Evolutionary conservation across 2,888 invertebrate genomes (phyloP), one percentile per base, ranked within the genome.

Genomic region (Hirtodrosophila trivittata): DNA sequence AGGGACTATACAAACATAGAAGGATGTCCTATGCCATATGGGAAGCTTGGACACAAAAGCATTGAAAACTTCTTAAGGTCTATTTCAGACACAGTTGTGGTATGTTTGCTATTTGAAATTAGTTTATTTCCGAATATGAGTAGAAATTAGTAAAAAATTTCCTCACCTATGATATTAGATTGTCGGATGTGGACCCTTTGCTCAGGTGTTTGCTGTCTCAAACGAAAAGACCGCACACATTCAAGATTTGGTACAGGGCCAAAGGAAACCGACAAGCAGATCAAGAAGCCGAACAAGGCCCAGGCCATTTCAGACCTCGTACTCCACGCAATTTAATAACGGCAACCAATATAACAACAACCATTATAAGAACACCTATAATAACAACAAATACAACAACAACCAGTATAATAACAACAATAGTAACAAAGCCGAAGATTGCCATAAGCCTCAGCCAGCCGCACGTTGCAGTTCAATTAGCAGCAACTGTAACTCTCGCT

Each of bases 21-120:
- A 46, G 89, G 89, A 0, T 25, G 51, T 2, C 33, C 25, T 21
- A 65, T 89, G 35, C 89, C 89, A 0, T 86, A 42, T 32, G 25
- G 21, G 0, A 71, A 64, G 18, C 38, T 89, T 3, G 89, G 89
- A 1, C 89, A 68, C 41, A 57, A 45, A 3, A 80, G 58, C 14
- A 7, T 88, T 0, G 89, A 89, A 47, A 39, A 60, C n/a, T 89
- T 89, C 41, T 52, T 89, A 1, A 75, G 55, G 0, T 81, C 86
- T 0, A 69, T 89, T n/a, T 60, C 84, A 3, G 89, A 89, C 39
- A 86, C 88, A 0, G 58, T 89, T 2, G 1, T 13, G 41, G 89
- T 89, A 75, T 65, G 62, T 28, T 5, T 10, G 1, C 30, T 12
- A 1, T 7, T 7, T 1, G 0, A 3, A 35, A 16, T 1, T 3